Evolutionary conservation across 1,140 invertebrate genomes (phyloP).

Genomic region (Uloborus diversus): DNA sequence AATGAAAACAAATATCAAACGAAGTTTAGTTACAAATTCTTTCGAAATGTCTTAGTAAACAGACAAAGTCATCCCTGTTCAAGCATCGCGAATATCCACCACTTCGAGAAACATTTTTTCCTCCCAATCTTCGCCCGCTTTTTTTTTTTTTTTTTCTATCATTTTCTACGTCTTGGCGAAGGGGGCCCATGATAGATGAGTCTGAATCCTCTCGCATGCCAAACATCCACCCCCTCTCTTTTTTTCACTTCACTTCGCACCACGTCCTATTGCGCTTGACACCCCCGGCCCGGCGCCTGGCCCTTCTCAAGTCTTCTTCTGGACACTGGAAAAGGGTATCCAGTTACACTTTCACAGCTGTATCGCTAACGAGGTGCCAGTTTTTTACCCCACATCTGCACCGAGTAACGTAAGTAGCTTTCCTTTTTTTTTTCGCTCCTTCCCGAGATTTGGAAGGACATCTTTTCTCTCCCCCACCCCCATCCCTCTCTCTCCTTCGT

Average conservation of each 20-base stretch:
- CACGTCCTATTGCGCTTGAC: slow-evolving; percentile 49
- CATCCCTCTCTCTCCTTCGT: background rate
- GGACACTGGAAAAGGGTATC: slow-evolving; percentile 27
- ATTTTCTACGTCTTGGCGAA: too few relatives aligned
- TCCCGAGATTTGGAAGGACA: background rate
- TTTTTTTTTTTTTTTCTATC: slow-evolving; percentile 22
- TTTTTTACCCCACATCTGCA: slow-evolving; percentile 38
- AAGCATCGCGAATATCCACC: too few relatives aligned
- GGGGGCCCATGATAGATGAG: slow-evolving; percentile 44
- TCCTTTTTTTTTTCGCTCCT: slow-evolving; percentile 17
- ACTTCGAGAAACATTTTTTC: background rate
- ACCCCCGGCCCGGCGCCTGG: slow-evolving; percentile 51
- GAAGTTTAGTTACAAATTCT: too few relatives aligned
- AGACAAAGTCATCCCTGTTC: too few relatives aligned
- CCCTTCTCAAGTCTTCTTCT: slow-evolving; percentile 40
- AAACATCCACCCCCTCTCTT: slow-evolving; percentile 2
- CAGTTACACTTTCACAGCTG: slow-evolving; percentile 50
- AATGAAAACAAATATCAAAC: too few relatives aligned
- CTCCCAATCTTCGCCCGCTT: background rate
- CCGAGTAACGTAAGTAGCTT: slow-evolving; percentile 27
- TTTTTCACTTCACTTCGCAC: slow-evolving; percentile 14
- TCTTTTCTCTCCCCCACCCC: background rate
- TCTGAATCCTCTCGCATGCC: slow-evolving; percentile 34
- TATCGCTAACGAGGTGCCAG: slow-evolving; percentile 54
- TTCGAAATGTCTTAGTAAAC: too few relatives aligned